A percentile compares a stretch with the other conserved stretches of the same genome.
Conservation (phyloP, 1,140 invertebrate species). For the Camponotus floridanus region DNA sequence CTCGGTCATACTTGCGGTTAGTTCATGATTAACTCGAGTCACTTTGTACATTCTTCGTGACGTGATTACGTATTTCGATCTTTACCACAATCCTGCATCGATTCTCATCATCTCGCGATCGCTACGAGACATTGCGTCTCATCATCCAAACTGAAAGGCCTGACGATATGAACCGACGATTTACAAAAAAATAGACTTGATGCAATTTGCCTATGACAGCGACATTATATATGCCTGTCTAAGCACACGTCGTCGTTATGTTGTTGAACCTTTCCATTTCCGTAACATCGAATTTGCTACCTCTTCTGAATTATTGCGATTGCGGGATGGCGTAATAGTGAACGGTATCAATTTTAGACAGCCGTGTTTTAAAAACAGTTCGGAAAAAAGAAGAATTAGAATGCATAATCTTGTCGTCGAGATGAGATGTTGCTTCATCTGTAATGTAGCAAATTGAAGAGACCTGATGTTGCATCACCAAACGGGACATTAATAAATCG, state of each 20-base stretch:
- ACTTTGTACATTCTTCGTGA: not conserved
- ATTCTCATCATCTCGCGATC: constrained; percentile 1
- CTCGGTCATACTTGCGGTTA: not conserved
- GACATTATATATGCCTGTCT: not conserved
- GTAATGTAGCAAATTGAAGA: not conserved
- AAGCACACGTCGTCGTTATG: not conserved
- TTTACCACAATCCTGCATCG: not conserved
- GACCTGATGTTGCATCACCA: not conserved
- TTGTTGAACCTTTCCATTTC: not conserved
- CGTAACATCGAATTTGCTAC: not conserved
- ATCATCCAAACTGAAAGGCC: not conserved
- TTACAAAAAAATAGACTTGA: not conserved
- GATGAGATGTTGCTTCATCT: not conserved
- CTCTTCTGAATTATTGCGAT: not conserved
- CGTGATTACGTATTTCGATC: not conserved
- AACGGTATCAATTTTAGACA: not conserved
- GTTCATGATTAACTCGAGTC: too few species aligned
- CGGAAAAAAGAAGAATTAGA: not conserved
- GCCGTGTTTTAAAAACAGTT: not conserved
- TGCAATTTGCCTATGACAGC: not conserved
- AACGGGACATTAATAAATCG: not conserved
- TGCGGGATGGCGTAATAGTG: not conserved
- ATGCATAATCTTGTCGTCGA: not conserved
- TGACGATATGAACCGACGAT: not conserved
- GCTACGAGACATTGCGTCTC: not conserved